These are phyloP conservation scores for Brachycybe producta DNA, from an alignment of 2,888 invertebrate genomes.

Conservation along the genomic window DNA sequence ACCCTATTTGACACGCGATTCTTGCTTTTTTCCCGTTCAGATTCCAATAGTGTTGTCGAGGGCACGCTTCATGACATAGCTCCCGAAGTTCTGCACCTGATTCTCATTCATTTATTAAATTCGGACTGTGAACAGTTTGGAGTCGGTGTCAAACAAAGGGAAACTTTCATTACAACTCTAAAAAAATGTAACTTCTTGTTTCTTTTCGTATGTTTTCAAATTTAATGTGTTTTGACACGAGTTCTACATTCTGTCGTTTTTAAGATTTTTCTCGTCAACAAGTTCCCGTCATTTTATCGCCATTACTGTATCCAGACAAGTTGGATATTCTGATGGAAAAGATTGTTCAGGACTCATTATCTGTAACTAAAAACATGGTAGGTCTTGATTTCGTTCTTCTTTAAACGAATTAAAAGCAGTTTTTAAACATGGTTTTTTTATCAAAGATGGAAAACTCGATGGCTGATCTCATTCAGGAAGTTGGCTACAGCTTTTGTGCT, in stretches of 20 bases:
- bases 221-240: not conserved
- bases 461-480: constrained; percentile 79
- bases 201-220: not conserved
- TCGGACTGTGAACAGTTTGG: constrained; percentile 38
- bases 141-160: constrained; percentile 57
- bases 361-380: constrained; percentile 39
- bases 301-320: constrained; percentile 62
- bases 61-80: constrained; percentile 81
- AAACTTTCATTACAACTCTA: constrained; percentile 65
- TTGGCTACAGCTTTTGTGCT: constrained; percentile 78
- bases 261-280: constrained; percentile 72
- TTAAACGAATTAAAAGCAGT: not conserved
- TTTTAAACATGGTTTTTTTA: too few species aligned
- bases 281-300: constrained; percentile 78
- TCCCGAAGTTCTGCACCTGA: constrained; percentile 73
- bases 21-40: constrained; percentile 10
- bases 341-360: constrained; percentile 32
- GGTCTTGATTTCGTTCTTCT: constrained; percentile 22
- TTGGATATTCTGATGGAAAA: constrained; percentile 42
- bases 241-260: not conserved
- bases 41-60: constrained; percentile 39
- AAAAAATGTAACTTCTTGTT: constrained; percentile 41
- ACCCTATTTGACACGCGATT: not conserved
- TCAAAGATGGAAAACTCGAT: constrained; percentile 34
- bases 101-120: constrained; percentile 47